Conservation (phyloP, 1,140 invertebrate genomes). For the Musca vetustissima region DNA sequence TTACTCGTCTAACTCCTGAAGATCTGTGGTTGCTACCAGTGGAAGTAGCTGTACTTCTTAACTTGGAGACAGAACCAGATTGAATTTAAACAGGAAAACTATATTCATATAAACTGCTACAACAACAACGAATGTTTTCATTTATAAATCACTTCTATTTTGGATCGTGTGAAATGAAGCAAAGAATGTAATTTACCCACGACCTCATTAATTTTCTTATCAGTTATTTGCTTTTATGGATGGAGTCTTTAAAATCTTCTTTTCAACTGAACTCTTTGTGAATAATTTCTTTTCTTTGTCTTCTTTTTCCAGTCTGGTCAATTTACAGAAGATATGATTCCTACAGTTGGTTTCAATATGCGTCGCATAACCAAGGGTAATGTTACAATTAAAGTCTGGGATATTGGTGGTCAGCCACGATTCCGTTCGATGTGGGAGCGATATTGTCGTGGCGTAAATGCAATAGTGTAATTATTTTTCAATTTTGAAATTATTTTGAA, state of each 20-base stretch:
- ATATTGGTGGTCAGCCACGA: conserved; percentile 98
- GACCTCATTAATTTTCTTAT: too few species aligned
- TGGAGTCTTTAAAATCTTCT: not conserved
- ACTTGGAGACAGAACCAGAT: too few species aligned
- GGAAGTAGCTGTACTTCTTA: too few species aligned
- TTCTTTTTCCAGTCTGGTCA: conserved; percentile 86
- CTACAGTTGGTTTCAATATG: conserved; percentile 99
- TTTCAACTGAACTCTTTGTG: not conserved
- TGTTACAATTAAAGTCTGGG: conserved; percentile 99
- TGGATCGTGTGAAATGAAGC: too few species aligned
- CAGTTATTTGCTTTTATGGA: too few species aligned
- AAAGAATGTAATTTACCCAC: too few species aligned
- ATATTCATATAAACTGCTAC: too few species aligned
- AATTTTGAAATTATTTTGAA: not conserved
- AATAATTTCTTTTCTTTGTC: not conserved
- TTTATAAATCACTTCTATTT: too few species aligned
- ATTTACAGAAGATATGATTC: conserved; percentile 99
- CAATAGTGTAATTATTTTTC: conserved; percentile 96
- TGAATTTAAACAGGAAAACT: too few species aligned
- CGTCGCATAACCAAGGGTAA: conserved; percentile 99
- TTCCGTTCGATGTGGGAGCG: conserved; percentile 99
- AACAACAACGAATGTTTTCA: too few species aligned
- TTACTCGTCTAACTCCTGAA: too few species aligned
- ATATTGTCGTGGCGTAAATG: conserved; percentile 98
- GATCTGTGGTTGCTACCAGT: too few species aligned